Base-by-base conservation (phyloP, 2,797 vertebrate species). In the Myripristis jacobus region DNA sequence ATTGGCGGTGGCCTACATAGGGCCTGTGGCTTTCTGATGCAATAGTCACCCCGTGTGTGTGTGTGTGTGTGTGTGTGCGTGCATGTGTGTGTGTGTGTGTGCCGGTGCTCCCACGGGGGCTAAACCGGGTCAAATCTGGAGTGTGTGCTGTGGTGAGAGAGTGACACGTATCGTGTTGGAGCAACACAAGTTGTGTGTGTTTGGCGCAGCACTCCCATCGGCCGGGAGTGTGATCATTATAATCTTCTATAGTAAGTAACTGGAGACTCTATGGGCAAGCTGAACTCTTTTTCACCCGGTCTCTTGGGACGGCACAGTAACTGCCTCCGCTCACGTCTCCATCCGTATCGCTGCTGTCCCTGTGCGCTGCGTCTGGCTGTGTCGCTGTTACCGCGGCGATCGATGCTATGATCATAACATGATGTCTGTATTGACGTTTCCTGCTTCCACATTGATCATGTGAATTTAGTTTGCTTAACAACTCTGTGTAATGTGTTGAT, bases 11-110 rank as follows among this genome's bases (percentile, higher is more conserved):
- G 81, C 77, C 36, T 57, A 84, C 84, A 78, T 62, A 19, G 53
- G 81, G 78, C 74, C 83, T 80, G 82, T 70, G 89, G 88, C 82
- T 85, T 88, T 85, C 92, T 93, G 93, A 93, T 88, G 92, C 88
- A 92, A 93, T 50, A 62, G 56, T 72, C 69, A 27, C 44, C 44
- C 54, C 0, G 44, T 50, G 29, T 22, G 12, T 22, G 29, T 36
- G 29, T 13, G 31, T 41, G 47, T 41, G 52, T 29, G 31, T 38
- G 61, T 52, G 61, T 29, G 36, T 44, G 22, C 24, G 50, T 59
- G 52, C 1, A 63, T 3, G 41, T 0, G n/a, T 8, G 61, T 59
- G 50, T 51, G 36, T 19, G 36, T 50, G 41, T 9, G 43, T 60
- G 22, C 81, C 51, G 6, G 43, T 60, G 27, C 43, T 79, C 71